These are phyloP conservation scores for Kryptolebias marmoratus DNA, from an alignment of 2,113 vertebrate genomes.

Conservation along the genomic window DNA sequence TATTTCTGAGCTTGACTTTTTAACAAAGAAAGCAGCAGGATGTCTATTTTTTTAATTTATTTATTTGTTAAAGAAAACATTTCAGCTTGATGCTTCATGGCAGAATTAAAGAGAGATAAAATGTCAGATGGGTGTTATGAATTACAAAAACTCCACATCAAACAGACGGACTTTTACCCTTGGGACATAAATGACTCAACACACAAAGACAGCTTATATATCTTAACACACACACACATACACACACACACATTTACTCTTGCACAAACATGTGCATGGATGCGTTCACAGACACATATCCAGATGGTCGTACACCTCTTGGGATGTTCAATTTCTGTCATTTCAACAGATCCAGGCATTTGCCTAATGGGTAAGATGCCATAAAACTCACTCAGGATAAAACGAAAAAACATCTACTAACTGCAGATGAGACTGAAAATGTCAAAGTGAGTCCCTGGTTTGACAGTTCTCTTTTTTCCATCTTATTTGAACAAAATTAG, in stretches of 20 bases:
- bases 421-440: conserved; percentile 59
- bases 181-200: conserved; percentile 48
- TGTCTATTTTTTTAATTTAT: not conserved
- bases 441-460: conserved; percentile 18
- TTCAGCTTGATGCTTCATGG: conserved; percentile 8
- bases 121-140: conserved; percentile 30
- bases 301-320: conserved; percentile 67
- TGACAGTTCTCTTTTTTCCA: conserved; percentile 19
- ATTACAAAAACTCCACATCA: conserved; percentile 35
- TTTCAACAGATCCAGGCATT: conserved; percentile 49
- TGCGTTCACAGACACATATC: conserved; percentile 33
- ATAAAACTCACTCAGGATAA: conserved; percentile 50
- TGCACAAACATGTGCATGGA: conserved; percentile 1
- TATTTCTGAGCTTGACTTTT: conserved; percentile 31
- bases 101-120: conserved; percentile 14
- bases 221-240: conserved; percentile 36
- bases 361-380: conserved; percentile 58
- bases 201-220: conserved; percentile 21
- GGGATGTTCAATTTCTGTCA: conserved; percentile 61
- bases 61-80: not conserved
- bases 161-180: conserved; percentile 61
- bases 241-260: not conserved
- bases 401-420: conserved; percentile 45
- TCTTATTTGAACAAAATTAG: conserved; percentile 12
- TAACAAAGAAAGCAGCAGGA: conserved; percentile 8